Base-by-base conservation (phyloP, 2,888 invertebrate genomes). In the Dyspetes luteomarginatus region DNA sequence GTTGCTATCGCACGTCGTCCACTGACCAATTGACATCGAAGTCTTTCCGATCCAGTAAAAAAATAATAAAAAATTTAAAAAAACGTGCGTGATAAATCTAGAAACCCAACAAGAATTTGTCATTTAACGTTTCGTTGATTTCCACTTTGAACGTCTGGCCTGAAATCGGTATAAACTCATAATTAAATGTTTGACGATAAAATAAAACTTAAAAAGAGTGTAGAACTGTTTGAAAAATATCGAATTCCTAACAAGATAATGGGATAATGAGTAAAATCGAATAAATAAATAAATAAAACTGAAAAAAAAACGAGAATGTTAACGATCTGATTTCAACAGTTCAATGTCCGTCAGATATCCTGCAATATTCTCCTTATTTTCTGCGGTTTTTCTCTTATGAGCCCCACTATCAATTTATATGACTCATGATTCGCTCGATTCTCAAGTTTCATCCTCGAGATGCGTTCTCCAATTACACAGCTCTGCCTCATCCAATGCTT, bases 11-110 rank as follows among this genome's bases (percentile, higher is more conserved):
- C n/a, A n/a, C n/a, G n/a, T n/a, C n/a, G 83, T 78, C 81, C 80
- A 81, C 60, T 78, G 83, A 81, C 80, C 83, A 80, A 78, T 78
- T 78, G 52, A 64, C 62, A 62, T 36, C 45, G 71, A 28, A n/a
- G 43, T 45, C 69, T 36, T 43, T 50, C 62, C 22, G 58, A 9
- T 50, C 50, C 26, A 30, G 24, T 19, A 7, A 30, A 52, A 55
- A 55, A 73, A 28, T 5, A 4, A n/a, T n/a, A n/a, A n/a, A n/a
- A n/a, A n/a, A n/a, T n/a, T n/a, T n/a, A n/a, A n/a, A n/a, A n/a
- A 43, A 73, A 55, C 48, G 7, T 19, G 2, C 48, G 17, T 75
- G 60, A 60, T 71, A 50, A 71, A 22, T 22, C 4, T n/a, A 15
- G 2, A 12, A 12, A 12, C 12, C 0, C 12, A 36, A 36, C 36